phyloP scores from a whole-genome alignment of 2,888 invertebrate genomes.

The Pristionchus mayeri region DNA sequence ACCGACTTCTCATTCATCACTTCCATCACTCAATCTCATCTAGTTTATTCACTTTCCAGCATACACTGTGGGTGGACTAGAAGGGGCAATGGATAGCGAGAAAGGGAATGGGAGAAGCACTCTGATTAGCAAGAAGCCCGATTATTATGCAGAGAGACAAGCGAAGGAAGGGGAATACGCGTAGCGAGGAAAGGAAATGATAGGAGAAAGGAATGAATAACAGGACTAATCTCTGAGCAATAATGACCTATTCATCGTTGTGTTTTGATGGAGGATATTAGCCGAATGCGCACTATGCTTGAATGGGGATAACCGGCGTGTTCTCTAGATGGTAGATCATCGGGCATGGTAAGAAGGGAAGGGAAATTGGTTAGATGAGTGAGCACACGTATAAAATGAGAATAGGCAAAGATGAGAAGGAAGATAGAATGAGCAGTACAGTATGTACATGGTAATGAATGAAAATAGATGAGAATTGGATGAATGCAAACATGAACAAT shows the following conservation, averaged over 20 bases:
- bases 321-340: not conserved
- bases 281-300: slow-evolving; percentile 5
- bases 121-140: slow-evolving; percentile 18
- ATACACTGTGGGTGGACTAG: slow-evolving; percentile 17
- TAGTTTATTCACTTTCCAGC: slow-evolving; percentile 41
- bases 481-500: not conserved
- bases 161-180: slow-evolving; percentile 17
- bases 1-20: not conserved
- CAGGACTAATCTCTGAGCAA: not conserved
- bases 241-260: not conserved
- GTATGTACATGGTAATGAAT: not conserved
- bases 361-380: not conserved
- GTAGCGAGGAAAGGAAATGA: not conserved
- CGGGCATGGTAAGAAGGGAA: not conserved
- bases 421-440: not conserved
- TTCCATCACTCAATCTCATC: not conserved
- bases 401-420: not conserved
- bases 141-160: not conserved
- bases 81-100: not conserved
- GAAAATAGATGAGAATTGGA: not conserved
- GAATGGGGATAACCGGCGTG: not conserved
- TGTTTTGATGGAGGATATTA: not conserved
- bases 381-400: not conserved
- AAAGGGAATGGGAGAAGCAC: slow-evolving; percentile 16
- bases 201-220: not conserved